Percentiles rank a stretch among this genome's conserved stretches.
These are phyloP conservation scores for Euthynnus affinis DNA, from an alignment of 2,797 vertebrate species.

Conservation along the genomic window DNA sequence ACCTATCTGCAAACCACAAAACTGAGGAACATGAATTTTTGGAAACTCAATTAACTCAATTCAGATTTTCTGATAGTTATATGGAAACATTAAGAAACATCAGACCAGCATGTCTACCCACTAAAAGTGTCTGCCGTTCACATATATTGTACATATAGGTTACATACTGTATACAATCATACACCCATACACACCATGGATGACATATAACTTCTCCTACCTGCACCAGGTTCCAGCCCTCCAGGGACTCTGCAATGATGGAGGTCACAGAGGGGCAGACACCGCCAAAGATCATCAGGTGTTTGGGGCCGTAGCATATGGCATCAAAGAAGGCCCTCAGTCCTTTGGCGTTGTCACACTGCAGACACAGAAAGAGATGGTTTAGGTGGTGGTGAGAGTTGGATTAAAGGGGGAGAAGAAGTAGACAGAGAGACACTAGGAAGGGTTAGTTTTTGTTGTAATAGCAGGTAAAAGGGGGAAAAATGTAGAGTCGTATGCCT, in stretches of 20 bases:
- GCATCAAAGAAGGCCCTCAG: constrained; percentile 99
- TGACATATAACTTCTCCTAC: constrained; percentile 82
- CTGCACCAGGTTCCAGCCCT: constrained; percentile 99
- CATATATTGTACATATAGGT: neutral
- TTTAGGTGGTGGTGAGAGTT: neutral
- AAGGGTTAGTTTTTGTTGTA: constrained; percentile 3
- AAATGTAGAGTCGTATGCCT: neutral
- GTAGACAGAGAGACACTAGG: neutral
- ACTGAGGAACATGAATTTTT: neutral
- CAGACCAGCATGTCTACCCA: neutral
- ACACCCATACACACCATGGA: neutral
- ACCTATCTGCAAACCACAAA: constrained; percentile 29
- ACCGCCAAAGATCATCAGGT: constrained; percentile 99
- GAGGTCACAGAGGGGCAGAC: constrained; percentile 99
- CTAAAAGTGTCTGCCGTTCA: neutral
- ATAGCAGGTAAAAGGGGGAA: too few relatives aligned
- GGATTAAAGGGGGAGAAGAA: neutral
- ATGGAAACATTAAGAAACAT: constrained; percentile 3
- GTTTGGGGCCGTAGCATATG: constrained; percentile 98
- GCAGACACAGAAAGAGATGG: constrained; percentile 42
- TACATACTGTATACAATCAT: neutral
- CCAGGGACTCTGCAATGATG: constrained; percentile 98
- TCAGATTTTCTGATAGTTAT: constrained; percentile 9
- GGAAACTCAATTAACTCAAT: constrained; percentile 20
- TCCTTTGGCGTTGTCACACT: constrained; percentile 99